These are phyloP conservation scores for Tyto alba DNA, from an alignment of 2,113 vertebrate species.

Conservation along the genomic window DNA sequence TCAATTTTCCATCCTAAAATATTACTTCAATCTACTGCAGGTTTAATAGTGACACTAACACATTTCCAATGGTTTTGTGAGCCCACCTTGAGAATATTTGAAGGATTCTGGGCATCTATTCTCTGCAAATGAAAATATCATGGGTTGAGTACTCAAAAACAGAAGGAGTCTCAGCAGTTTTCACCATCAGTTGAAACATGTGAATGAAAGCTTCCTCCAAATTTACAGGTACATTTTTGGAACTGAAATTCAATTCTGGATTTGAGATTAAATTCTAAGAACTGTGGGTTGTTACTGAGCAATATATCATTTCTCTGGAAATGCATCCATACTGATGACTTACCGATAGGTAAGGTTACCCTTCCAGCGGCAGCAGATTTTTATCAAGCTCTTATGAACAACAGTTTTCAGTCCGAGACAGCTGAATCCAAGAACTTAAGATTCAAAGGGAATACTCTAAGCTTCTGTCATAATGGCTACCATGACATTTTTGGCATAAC, in stretches of 20 bases:
- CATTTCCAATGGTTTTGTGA: not conserved
- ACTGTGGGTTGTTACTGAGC: not conserved
- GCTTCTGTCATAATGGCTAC: not conserved
- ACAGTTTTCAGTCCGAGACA: not conserved
- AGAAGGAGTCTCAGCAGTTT: not conserved
- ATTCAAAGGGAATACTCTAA: not conserved
- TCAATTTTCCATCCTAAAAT: not conserved
- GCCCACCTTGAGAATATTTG: fast-evolving
- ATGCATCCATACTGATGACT: not conserved
- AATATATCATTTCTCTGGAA: not conserved
- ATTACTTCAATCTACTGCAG: not conserved
- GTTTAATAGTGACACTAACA: not conserved
- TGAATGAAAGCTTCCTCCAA: not conserved
- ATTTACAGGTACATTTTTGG: not conserved
- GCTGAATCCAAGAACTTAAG: not conserved
- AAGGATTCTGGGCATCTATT: not conserved
- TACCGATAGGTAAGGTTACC: not conserved
- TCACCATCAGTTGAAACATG: not conserved
- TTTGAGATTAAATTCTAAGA: conserved; percentile 34
- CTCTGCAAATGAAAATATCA: not conserved
- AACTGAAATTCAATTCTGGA: not conserved
- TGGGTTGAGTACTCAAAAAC: not conserved
- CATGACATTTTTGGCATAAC: fast-evolving
- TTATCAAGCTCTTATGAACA: not conserved
- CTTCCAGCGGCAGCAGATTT: not conserved